Percentiles rank a stretch among this genome's conserved stretches.
Evolutionary conservation across 2,888 invertebrate species (phyloP).

Genomic region (Folsomia manolachei): DNA sequence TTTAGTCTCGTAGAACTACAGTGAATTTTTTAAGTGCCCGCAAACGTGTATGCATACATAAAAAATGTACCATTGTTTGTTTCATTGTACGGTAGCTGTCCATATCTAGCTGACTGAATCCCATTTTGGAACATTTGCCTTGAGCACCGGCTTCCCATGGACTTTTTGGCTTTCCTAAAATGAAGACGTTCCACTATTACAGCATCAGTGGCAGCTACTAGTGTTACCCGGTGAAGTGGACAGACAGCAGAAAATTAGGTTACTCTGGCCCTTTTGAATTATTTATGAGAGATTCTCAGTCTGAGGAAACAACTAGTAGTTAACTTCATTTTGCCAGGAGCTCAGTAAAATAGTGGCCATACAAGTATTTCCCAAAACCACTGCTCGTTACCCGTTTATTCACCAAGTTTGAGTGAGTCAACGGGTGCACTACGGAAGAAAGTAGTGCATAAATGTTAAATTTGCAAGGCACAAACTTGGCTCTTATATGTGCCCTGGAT

Average conservation of each 20-base stretch:
- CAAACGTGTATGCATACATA: no score
- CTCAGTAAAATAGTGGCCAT: no score
- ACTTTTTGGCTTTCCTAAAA: neutral
- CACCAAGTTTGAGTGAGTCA: no score
- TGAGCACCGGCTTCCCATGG: neutral
- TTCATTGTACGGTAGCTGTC: no score
- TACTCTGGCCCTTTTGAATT: slow-evolving; percentile 45
- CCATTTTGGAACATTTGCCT: neutral
- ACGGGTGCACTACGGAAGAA: no score
- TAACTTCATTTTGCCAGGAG: slow-evolving; percentile 14
- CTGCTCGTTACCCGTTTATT: neutral
- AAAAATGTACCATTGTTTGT: no score
- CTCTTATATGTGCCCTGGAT: neutral
- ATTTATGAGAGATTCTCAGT: slow-evolving; percentile 38
- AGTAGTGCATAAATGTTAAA: neutral
- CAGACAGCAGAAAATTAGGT: slow-evolving; percentile 49
- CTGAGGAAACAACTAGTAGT: slow-evolving; percentile 15
- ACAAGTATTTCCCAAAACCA: neutral
- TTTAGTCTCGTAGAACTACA: no score
- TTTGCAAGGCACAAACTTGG: neutral
- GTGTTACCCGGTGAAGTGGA: slow-evolving; percentile 36
- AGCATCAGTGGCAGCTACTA: no score
- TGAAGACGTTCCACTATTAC: neutral
- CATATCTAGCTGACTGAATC: neutral
- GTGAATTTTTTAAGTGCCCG: no score